A percentile compares a stretch with the other conserved stretches of the same genome.
Conservation (phyloP, 2,113 vertebrate genomes). For the Saiga tatarica region DNA sequence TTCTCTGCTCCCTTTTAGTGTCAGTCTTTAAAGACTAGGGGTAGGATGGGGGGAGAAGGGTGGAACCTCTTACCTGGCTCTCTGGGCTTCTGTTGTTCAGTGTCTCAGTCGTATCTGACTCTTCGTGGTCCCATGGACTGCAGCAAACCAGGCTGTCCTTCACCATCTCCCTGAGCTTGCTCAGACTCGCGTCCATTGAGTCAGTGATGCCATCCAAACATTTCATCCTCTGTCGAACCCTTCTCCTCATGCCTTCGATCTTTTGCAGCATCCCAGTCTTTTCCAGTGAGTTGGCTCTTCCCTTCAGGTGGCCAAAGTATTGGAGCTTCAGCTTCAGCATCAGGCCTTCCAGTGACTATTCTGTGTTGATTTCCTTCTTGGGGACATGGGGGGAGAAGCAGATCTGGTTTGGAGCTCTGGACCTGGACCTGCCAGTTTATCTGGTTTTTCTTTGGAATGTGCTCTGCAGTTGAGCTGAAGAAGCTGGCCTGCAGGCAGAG, state of each 20-base stretch:
- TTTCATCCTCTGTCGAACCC: not conserved
- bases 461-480: not conserved
- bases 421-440: constrained; percentile 28
- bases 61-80: not conserved
- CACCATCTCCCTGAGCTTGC: not conserved
- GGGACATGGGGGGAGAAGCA: not conserved
- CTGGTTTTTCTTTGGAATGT: constrained; percentile 59
- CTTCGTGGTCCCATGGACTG: not conserved
- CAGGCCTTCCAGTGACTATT: not conserved
- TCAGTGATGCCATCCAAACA: not conserved
- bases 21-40: not conserved
- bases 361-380: not conserved
- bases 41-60: not conserved
- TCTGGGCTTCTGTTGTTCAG: not conserved
- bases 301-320: not conserved
- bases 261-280: not conserved
- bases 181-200: not conserved
- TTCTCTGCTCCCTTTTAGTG: not conserved
- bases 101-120: not conserved
- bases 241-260: not conserved
- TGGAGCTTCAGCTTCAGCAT: not conserved
- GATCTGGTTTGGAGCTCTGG: constrained; percentile 1
- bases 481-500: constrained; percentile 15
- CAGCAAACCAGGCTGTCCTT: not conserved
- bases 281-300: not conserved